Percentiles rank a stretch among this genome's conserved stretches.
Conservation (phyloP, 2,888 invertebrate species). For the Blastobasis adustella region DNA sequence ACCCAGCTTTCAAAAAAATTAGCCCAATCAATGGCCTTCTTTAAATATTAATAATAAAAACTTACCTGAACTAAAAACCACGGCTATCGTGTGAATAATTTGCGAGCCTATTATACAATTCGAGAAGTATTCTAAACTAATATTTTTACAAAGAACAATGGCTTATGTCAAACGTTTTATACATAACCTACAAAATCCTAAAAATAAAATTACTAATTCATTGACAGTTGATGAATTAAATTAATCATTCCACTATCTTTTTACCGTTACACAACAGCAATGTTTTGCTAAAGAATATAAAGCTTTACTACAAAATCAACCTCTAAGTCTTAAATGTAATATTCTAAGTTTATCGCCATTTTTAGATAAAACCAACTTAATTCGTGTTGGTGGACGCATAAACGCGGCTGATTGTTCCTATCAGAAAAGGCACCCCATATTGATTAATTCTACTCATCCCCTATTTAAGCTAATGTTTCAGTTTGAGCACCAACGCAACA, state of each 20-base stretch:
- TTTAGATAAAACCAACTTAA: not conserved
- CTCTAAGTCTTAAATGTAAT: not conserved
- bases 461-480: not conserved
- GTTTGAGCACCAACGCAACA: not conserved
- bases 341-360: too few species aligned
- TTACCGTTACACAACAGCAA: constrained; percentile 8
- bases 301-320: constrained; percentile 1
- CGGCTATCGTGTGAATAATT: not conserved
- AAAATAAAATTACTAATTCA: constrained; percentile 3
- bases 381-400: constrained; percentile 2
- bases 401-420: not conserved
- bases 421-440: too few species aligned
- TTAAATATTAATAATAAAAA: not conserved
- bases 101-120: constrained; percentile 8
- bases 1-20: constrained; percentile 11
- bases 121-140: not conserved
- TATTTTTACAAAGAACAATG: not conserved
- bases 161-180: constrained; percentile 11
- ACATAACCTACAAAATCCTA: constrained; percentile 10
- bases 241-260: constrained; percentile 6
- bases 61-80: constrained; percentile 13
- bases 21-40: constrained; percentile 13
- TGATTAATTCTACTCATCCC: not conserved
- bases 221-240: constrained; percentile 8
- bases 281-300: constrained; percentile 7